Base-by-base conservation (phyloP, 2,113 vertebrate species). In the Philantomba maxwellii region DNA sequence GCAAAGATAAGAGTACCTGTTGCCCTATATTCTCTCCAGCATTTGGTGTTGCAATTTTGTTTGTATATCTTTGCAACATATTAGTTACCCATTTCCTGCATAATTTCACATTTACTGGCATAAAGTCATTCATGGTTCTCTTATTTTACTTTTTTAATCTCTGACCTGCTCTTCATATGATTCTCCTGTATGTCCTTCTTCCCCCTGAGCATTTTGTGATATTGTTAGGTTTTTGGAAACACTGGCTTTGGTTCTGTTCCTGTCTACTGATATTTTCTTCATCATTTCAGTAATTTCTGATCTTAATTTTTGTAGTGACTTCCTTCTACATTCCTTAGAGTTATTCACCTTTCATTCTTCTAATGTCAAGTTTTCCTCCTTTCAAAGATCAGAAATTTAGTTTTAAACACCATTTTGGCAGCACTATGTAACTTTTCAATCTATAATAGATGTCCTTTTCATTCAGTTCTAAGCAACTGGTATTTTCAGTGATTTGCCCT, bases 91-190 rank as follows among this genome's bases (percentile, higher is more conserved):
- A 49, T 73, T 62, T 77, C 47, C 23, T 49, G 45, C 25, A 17
- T 19, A 53, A 53, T 39, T 87, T 43, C 49, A 39, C 55, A 49
- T 16, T 88, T 5, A 75, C 5, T 21, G 57, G 57, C 36, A 39
- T 30, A 6, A n/a, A n/a, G 19, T 13, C 19, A 6, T 3, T 51
- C 13, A 23, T 2, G 3, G 16, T 81, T 89, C 80, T 84, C 30
- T 49, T 10, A 43, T 45, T 58, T n/a, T 36, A 17, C 28, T 87
- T 78, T 43, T 9, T n/a, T n/a, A 49, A 53, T 26, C 33, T 45
- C 53, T 13, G 28, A 6, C 1, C 1, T 23, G n/a, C 2, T 25
- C 33, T 12, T 47, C 30, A 2, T 0, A 9, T 13, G 43, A 49
- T n/a, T 26, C 47, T 23, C 25, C 45, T 7, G 2, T 1, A 17